Evolutionary conservation across 2,888 invertebrate species (phyloP).

Genomic region (Colostygia pectinataria): DNA sequence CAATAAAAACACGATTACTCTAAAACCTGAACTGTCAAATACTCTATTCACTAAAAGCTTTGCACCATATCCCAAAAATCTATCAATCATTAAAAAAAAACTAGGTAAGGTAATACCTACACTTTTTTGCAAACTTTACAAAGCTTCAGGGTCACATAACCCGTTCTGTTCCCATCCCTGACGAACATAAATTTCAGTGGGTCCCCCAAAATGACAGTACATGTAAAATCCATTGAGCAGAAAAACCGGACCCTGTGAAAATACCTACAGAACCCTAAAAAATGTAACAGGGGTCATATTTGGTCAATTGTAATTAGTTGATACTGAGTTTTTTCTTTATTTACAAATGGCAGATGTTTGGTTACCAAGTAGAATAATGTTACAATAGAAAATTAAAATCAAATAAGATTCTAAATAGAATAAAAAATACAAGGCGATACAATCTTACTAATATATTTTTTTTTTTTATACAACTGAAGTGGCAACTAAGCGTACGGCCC

Average conservation of each 20-base stretch:
- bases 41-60: too few relatives aligned
- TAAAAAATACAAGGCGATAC: too few relatives aligned
- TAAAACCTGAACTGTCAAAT: too few relatives aligned
- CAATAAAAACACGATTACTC: too few relatives aligned
- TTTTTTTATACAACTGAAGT: too few relatives aligned
- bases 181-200: not conserved
- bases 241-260: conserved; percentile 49
- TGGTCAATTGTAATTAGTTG: conserved; percentile 14
- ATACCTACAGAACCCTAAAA: conserved; percentile 13
- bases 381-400: not conserved
- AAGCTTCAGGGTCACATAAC: not conserved
- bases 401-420: too few relatives aligned
- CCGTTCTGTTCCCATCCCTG: not conserved
- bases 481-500: too few relatives aligned
- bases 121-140: too few relatives aligned
- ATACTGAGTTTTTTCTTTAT: not conserved
- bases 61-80: too few relatives aligned
- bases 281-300: conserved; percentile 1
- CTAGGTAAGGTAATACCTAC: too few relatives aligned
- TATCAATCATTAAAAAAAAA: too few relatives aligned
- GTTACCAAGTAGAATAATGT: not conserved
- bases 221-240: conserved; percentile 66
- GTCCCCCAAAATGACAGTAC: conserved; percentile 59
- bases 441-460: too few relatives aligned
- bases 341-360: not conserved